Evolutionary conservation across 2,888 invertebrate genomes (phyloP).

Genomic region (Lycaena phlaeas): DNA sequence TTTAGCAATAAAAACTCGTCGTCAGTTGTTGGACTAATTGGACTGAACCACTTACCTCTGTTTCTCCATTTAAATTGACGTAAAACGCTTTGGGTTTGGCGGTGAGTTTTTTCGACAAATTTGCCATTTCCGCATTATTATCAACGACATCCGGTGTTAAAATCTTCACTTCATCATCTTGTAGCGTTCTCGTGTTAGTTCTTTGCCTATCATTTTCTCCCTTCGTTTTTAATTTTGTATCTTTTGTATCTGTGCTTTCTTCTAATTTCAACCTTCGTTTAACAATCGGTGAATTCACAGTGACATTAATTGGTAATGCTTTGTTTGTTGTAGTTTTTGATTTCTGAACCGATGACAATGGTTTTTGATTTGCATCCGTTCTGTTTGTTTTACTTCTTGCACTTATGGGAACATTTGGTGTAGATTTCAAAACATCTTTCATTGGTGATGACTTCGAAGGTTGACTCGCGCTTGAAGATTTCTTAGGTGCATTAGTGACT

Average conservation of each 20-base stretch:
- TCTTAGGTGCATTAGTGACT: constrained; percentile 34
- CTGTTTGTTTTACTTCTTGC: constrained; percentile 18
- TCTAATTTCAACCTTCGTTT: constrained; percentile 32
- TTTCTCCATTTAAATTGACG: constrained; percentile 39
- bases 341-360: constrained; percentile 19
- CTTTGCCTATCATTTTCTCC: constrained; percentile 32
- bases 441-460: too few relatives aligned
- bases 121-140: constrained; percentile 51
- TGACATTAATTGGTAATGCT: constrained; percentile 33
- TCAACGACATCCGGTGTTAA: constrained; percentile 40
- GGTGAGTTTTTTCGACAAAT: constrained; percentile 34
- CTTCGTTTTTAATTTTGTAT: constrained; percentile 15
- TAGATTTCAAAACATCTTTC: constrained; percentile 40
- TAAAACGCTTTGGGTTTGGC: constrained; percentile 59
- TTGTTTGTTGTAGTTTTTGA: constrained; percentile 19
- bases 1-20: too few relatives aligned
- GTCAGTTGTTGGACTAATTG: too few relatives aligned
- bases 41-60: constrained; percentile 24
- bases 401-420: constrained; percentile 12
- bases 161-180: constrained; percentile 55
- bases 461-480: constrained; percentile 23
- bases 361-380: neutral
- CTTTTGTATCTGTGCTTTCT: constrained; percentile 12
- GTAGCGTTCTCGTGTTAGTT: constrained; percentile 53
- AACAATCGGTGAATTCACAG: constrained; percentile 45